Conservation (phyloP, 2,888 invertebrate genomes). For the Vanessa cardui region DNA sequence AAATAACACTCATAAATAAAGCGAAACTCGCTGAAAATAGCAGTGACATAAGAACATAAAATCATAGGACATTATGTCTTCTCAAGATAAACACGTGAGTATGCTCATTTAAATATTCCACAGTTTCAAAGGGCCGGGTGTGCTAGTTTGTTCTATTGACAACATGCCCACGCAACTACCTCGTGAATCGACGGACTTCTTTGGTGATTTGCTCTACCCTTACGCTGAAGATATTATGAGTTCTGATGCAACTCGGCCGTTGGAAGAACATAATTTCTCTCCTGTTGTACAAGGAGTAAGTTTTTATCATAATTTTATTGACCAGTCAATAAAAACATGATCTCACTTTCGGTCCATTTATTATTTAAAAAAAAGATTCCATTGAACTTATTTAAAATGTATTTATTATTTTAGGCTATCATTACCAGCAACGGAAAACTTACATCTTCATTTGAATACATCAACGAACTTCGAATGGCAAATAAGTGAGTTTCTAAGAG, state of each 20-base stretch:
- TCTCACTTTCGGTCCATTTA: too few species aligned
- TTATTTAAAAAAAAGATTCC: too few species aligned
- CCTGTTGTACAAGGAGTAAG: conserved; percentile 87
- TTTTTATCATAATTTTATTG: too few species aligned
- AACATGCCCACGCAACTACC: conserved; percentile 99
- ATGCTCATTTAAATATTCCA: background rate
- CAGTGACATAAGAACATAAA: too few species aligned
- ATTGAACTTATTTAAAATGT: background rate
- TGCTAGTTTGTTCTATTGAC: conserved; percentile 99
- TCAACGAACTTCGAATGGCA: conserved; percentile 91
- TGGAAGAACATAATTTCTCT: conserved; percentile 90
- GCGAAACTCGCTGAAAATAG: too few species aligned
- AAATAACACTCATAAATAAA: too few species aligned
- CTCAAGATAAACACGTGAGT: background rate
- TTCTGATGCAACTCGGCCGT: conserved; percentile 90
- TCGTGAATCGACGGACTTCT: conserved; percentile 98
- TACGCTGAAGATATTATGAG: conserved; percentile 94
- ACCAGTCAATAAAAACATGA: too few species aligned
- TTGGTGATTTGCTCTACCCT: conserved; percentile 95
- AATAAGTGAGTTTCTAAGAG: conserved; percentile 77
- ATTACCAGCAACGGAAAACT: conserved; percentile 97
- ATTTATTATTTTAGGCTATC: conserved; percentile 87
- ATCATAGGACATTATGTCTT: background rate
- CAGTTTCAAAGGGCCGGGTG: conserved; percentile 97
- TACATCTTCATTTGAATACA: conserved; percentile 97